Evolutionary conservation across 2,888 invertebrate species (phyloP), one percentile per base, ranked within the genome.

Genomic region (Nomada goodeniana): DNA sequence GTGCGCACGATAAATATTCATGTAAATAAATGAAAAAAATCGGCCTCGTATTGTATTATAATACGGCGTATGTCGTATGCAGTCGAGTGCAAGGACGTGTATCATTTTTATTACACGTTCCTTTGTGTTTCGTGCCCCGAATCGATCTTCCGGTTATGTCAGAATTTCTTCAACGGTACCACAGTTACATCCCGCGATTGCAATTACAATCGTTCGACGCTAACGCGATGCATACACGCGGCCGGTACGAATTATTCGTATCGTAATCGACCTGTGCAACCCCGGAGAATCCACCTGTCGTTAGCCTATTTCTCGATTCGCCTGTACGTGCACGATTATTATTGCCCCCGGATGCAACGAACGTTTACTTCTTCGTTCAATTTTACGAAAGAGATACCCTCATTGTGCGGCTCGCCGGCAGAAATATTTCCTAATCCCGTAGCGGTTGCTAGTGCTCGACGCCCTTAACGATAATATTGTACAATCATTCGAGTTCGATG

Each of bases 141-240:
- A 76, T 83, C 80, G 80, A 80, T 83, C 77, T 84, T 84, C 80
- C 84, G 83, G 85, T 87, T 85, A 77, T 83, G 77, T 83, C 79
- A 85, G 55, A 55, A 67, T 64, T 63, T 83, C 81, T 69, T 87
- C 77, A 87, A 87, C 80, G 83, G 81, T 63, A 80, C 53, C 80
- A 61, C 83, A 67, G 80, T 80, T 79, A 67, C 53, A 71, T 55
- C 61, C 74, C 63, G 44, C 59, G 53, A 52, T 53, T 47, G 67
- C 77, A 77, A 63, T 78, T 65, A 53, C 11, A 20, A n/a, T 53
- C 26, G 26, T 26, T 26, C 20, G n/a, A 53, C 5, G 53, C 53
- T n/a, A 53, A 20, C 53, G 53, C 53, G n/a, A 53, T 53, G 50
- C 47, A 53, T 47, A 75, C 75, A 42, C 52, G 71, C 71, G 80